Evolutionary conservation across 2,888 invertebrate genomes (phyloP).

Genomic region (Scaptomyza caliginosa): DNA sequence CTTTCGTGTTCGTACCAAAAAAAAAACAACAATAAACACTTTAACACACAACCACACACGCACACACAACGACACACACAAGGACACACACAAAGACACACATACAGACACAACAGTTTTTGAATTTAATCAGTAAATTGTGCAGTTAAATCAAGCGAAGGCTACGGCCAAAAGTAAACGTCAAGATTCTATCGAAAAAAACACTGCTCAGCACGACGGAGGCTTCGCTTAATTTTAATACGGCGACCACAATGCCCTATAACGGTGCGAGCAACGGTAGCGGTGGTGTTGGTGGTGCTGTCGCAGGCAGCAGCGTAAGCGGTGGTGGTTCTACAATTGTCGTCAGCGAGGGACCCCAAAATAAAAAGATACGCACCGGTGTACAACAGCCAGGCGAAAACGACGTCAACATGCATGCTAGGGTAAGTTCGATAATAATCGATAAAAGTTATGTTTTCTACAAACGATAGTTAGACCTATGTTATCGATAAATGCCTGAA

Average conservation of each 20-base stretch:
- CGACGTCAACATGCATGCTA: constrained; percentile 81
- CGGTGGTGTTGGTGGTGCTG: constrained; percentile 68
- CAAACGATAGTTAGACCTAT: background rate
- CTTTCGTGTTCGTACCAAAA: constrained; percentile 6
- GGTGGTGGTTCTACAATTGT: constrained; percentile 81
- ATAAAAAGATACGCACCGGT: constrained; percentile 84
- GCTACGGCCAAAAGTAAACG: constrained; percentile 66
- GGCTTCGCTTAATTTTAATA: constrained; percentile 74
- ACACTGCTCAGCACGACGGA: constrained; percentile 71
- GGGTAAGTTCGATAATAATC: constrained; percentile 74
- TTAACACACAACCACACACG: constrained; percentile 1
- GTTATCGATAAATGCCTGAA: background rate
- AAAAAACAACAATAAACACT: constrained; percentile 7
- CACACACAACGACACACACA: constrained; percentile 7
- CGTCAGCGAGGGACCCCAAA: constrained; percentile 83
- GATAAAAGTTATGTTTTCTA: background rate
- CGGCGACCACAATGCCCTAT: constrained; percentile 82
- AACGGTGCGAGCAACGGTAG: constrained; percentile 83
- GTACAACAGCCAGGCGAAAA: constrained; percentile 82
- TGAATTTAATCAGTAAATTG: constrained; percentile 12
- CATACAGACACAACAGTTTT: background rate
- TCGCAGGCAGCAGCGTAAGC: constrained; percentile 76
- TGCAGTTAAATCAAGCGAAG: constrained; percentile 29
- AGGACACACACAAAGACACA: background rate
- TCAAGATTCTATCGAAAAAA: constrained; percentile 81